A percentile compares a stretch with the other conserved stretches of the same genome.
Conservation (phyloP, 2,888 invertebrate genomes). For the Malachius bipustulatus region DNA sequence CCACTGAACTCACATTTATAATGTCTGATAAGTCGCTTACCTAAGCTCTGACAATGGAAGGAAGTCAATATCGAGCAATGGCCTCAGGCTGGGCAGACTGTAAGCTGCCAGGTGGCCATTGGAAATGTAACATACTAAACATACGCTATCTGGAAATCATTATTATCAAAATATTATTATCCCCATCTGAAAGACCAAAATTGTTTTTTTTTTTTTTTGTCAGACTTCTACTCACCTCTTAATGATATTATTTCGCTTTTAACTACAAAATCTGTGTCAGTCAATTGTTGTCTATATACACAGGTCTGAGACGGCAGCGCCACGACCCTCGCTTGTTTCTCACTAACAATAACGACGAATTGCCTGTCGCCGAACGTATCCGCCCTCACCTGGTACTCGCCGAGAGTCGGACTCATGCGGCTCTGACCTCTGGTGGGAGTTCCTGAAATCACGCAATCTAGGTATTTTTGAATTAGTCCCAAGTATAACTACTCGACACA, state of each 20-base stretch:
- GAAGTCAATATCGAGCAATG: slow-evolving; percentile 86
- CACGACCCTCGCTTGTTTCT: slow-evolving; percentile 89
- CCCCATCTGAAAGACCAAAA: too few species aligned
- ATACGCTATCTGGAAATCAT: slow-evolving; percentile 68
- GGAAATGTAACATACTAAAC: slow-evolving; percentile 86
- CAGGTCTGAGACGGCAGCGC: slow-evolving; percentile 92
- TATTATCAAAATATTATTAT: slow-evolving; percentile 7
- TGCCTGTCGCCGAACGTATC: slow-evolving; percentile 65
- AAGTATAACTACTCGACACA: too few species aligned
- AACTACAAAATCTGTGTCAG: slow-evolving; percentile 86
- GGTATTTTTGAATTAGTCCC: too few species aligned
- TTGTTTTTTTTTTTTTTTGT: too few species aligned
- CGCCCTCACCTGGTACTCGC: slow-evolving; percentile 36
- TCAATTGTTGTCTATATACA: slow-evolving; percentile 84
- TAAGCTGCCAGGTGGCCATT: slow-evolving; percentile 89
- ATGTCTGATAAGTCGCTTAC: slow-evolving; percentile 46
- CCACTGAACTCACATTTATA: too few species aligned
- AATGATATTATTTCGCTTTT: slow-evolving; percentile 87
- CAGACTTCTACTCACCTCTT: slow-evolving; percentile 62
- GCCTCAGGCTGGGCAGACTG: slow-evolving; percentile 90
- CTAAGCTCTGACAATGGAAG: slow-evolving; percentile 88
- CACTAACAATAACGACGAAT: slow-evolving; percentile 86
- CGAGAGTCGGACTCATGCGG: slow-evolving; percentile 66
- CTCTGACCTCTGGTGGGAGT: slow-evolving; percentile 56
- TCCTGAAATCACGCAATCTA: slow-evolving; percentile 37